phyloP scores from a whole-genome alignment of 2,113 vertebrate genomes.

The Shinisaurus crocodilurus region DNA sequence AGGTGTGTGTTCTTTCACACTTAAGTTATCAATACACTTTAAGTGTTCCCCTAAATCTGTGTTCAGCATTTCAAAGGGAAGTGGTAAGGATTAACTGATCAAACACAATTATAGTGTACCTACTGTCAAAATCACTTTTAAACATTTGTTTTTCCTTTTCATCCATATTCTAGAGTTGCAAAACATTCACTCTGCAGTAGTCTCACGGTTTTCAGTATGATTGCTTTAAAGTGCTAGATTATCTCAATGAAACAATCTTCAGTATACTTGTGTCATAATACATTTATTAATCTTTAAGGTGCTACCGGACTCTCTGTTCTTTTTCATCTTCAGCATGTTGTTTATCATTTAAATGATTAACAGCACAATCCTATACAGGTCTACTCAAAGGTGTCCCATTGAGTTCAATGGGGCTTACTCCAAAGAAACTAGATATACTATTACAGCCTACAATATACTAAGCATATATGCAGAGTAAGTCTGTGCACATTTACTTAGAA shows the following conservation, averaged over 20 bases:
- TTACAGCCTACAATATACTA: background rate
- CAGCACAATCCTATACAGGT: background rate
- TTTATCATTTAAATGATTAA: background rate
- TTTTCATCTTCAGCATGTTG: background rate
- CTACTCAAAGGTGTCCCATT: background rate
- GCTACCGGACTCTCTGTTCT: no score
- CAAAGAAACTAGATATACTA: background rate
- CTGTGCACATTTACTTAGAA: background rate
- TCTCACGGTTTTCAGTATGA: no score
- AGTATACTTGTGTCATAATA: background rate
- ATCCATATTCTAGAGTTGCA: background rate
- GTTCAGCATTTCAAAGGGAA: conserved; percentile 1
- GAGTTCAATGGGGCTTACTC: background rate
- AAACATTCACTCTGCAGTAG: background rate
- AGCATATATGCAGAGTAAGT: background rate
- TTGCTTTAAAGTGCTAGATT: background rate
- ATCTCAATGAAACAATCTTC: background rate
- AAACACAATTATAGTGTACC: background rate
- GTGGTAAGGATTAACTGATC: background rate
- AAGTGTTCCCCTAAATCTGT: background rate
- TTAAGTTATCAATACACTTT: background rate
- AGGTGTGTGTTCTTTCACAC: background rate
- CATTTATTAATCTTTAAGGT: background rate
- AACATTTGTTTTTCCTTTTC: background rate
- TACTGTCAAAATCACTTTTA: background rate